Base-by-base conservation (phyloP, 2,113 vertebrate species). In the Mionectes macconnelli region DNA sequence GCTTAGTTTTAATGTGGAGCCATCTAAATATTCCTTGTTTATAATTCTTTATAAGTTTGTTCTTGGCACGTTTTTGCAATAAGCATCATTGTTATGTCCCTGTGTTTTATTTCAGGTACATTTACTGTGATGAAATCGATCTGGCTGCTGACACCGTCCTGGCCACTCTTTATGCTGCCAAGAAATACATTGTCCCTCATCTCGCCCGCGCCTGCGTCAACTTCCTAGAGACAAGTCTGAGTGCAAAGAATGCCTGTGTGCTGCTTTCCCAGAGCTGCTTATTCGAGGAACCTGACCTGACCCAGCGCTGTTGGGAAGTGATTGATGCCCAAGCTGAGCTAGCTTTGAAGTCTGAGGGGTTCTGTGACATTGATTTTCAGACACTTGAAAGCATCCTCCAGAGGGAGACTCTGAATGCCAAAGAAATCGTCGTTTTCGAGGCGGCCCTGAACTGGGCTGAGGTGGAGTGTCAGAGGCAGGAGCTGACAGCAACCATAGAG, bases 151-250 rank as follows among this genome's bases (percentile, higher is more conserved):
- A 99, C 95, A 99, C 99, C 0, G 99, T 99, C 35, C 95, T 99
- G 96, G 99, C 99, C 86, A 99, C 99, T 57, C 98, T 99, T 44
- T 99, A 99, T 37, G 99, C 99, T 95, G 99, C 99, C 96, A 99
- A 99, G 97, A 99, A 99, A 88, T 99, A 99, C 97, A 99, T 99
- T 6, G 99, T 99, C 83, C 99, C 99, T 96, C 99, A 99, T 95
- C 99, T 99, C 56, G 99, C 99, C 81, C 98, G 99, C 3, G 99
- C 99, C 84, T 99, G 99, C 5, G 99, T 99, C 87, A 99, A 99
- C 98, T 99, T 99, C 97, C 98, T 99, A 79, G 99, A 99, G 98
- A 99, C 99, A 6, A 99, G 99, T 82, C 98, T 99, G 79, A 99
- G 99, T 7, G 99, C 99, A 81, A 99, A 99, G 97, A 99, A 99